Evolutionary conservation across 2,888 invertebrate species (phyloP).

Genomic region (Nemoura dubitans): DNA sequence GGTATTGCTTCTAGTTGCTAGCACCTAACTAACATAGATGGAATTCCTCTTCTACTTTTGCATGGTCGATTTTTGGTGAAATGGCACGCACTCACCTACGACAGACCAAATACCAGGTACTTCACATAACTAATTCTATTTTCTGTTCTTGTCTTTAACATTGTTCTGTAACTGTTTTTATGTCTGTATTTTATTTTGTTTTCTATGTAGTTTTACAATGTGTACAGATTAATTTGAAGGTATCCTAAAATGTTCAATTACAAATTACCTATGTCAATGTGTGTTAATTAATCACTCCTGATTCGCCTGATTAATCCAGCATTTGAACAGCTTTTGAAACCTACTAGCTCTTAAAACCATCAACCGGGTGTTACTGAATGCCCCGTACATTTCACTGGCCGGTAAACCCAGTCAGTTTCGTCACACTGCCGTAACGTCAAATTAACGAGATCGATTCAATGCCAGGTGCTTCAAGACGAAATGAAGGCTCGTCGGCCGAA

Average conservation of each 20-base stretch:
- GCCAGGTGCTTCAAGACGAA: conserved; percentile 76
- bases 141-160: neutral
- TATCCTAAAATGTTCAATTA: no score
- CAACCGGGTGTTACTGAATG: no score
- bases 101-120: conserved; percentile 47
- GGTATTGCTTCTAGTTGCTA: neutral
- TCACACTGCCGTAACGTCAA: no score
- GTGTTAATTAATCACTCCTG: no score
- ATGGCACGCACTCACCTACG: conserved; percentile 26
- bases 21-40: neutral
- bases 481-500: conserved; percentile 80
- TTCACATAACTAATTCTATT: neutral
- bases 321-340: no score
- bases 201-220: no score
- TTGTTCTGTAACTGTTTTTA: neutral
- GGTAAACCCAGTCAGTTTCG: no score
- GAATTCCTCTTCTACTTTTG: neutral
- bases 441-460: neutral
- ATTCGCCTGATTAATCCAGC: no score
- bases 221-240: no score
- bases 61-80: conserved; percentile 32
- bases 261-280: no score
- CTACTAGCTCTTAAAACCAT: no score
- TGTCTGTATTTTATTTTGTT: conserved; percentile 1
- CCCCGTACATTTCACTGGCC: no score